phyloP scores from a whole-genome alignment of 2,888 invertebrate species.

The Oithona nana region DNA sequence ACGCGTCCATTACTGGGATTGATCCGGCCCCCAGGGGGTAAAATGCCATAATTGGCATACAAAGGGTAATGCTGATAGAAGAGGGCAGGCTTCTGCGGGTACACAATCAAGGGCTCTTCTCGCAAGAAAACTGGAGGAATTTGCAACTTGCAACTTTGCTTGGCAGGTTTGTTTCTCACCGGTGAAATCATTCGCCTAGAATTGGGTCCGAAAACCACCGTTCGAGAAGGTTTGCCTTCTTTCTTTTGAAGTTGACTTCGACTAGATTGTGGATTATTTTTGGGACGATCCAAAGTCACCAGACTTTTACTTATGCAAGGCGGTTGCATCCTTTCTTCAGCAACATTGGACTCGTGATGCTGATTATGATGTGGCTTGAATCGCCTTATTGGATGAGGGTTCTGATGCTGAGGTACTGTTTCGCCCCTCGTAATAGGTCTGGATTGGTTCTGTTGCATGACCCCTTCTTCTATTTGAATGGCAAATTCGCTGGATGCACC shows the following conservation, averaged over 20 bases:
- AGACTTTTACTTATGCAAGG: too few species aligned
- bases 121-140: neutral
- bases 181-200: neutral
- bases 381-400: too few species aligned
- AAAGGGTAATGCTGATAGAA: neutral
- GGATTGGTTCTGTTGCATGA: neutral
- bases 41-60: neutral
- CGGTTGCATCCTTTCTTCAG: too few species aligned
- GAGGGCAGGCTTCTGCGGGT: neutral
- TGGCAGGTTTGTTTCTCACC: neutral
- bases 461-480: neutral
- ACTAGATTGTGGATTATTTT: too few species aligned
- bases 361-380: too few species aligned
- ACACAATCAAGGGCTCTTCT: neutral
- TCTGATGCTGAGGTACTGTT: too few species aligned
- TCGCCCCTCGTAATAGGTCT: too few species aligned
- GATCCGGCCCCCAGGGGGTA: neutral
- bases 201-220: neutral
- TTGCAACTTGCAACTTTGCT: neutral
- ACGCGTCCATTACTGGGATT: neutral
- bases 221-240: too few species aligned
- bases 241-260: too few species aligned
- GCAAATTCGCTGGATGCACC: neutral
- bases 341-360: too few species aligned
- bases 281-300: neutral